Evolutionary conservation across 1,140 invertebrate genomes (phyloP).

Genomic region (Megalonaias nervosa): DNA sequence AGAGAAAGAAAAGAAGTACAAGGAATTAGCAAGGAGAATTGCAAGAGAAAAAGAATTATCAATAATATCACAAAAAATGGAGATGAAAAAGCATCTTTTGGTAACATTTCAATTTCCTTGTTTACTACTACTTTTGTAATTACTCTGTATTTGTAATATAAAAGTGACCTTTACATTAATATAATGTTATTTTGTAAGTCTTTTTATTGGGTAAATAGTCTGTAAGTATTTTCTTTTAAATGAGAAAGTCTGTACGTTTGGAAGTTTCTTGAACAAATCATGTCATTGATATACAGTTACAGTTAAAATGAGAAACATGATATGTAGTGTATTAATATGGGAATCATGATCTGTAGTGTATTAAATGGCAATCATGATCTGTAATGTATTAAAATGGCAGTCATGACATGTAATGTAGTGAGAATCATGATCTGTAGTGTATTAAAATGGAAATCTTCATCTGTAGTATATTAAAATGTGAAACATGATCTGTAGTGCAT

Average conservation of each 20-base stretch:
- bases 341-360: too few species aligned
- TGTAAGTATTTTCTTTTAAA: background rate
- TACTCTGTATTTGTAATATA: background rate
- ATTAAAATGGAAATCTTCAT: too few species aligned
- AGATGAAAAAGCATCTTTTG: slow-evolving; percentile 82
- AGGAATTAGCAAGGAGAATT: slow-evolving; percentile 85
- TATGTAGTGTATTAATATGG: too few species aligned
- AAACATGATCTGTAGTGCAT: too few species aligned
- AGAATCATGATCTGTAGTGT: too few species aligned
- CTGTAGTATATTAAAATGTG: too few species aligned
- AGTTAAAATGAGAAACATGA: background rate
- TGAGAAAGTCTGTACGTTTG: background rate
- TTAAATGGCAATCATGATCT: too few species aligned
- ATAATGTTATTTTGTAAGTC: slow-evolving; percentile 1
- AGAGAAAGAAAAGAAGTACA: slow-evolving; percentile 77
- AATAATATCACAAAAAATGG: slow-evolving; percentile 88
- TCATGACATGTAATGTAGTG: too few species aligned
- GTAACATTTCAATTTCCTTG: slow-evolving; percentile 36
- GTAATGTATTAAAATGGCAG: too few species aligned
- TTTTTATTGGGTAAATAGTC: slow-evolving; percentile 11
- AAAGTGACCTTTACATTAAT: background rate
- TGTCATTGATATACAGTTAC: background rate
- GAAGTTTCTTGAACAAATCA: slow-evolving; percentile 4
- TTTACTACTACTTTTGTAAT: background rate
- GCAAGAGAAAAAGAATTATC: slow-evolving; percentile 86